Conservation (phyloP, 2,797 vertebrate genomes). For the Trichosurus vulpecula region DNA sequence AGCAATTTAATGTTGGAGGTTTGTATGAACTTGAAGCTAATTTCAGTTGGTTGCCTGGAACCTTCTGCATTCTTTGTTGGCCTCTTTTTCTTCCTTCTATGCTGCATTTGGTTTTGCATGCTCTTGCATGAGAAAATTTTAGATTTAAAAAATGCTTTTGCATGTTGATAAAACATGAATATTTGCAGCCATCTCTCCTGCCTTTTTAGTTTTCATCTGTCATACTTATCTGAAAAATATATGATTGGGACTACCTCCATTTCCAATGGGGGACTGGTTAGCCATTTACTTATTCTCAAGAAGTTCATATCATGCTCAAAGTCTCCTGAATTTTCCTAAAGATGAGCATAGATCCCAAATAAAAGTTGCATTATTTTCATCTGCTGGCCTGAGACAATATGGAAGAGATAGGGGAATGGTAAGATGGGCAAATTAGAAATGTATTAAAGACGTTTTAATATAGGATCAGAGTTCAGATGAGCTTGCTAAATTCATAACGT, state of each 20-base stretch:
- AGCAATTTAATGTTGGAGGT: slow-evolving; percentile 99
- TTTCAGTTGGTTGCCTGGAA: slow-evolving; percentile 86
- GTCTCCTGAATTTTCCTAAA: slow-evolving; percentile 55
- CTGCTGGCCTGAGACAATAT: slow-evolving; percentile 26
- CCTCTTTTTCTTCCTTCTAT: slow-evolving; percentile 78
- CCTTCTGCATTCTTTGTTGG: slow-evolving; percentile 82
- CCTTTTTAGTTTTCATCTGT: slow-evolving; percentile 82
- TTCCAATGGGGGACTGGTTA: neutral
- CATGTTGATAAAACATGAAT: slow-evolving; percentile 80
- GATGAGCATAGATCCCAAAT: slow-evolving; percentile 28
- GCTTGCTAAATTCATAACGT: neutral
- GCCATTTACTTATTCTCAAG: slow-evolving; percentile 36
- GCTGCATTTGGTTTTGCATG: slow-evolving; percentile 85
- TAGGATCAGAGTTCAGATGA: neutral
- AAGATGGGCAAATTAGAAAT: neutral
- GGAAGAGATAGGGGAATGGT: slow-evolving; percentile 42
- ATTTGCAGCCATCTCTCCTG: slow-evolving; percentile 77
- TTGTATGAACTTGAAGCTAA: slow-evolving; percentile 92
- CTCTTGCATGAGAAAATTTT: slow-evolving; percentile 72
- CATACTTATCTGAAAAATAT: slow-evolving; percentile 81
- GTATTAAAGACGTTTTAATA: neutral
- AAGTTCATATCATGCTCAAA: slow-evolving; percentile 52
- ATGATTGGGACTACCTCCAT: slow-evolving; percentile 82
- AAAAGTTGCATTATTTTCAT: slow-evolving; percentile 41
- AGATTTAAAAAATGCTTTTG: slow-evolving; percentile 81